These are phyloP conservation scores for Chlorodrepanis virens DNA, from an alignment of 2,113 vertebrate species.

Conservation along the genomic window DNA sequence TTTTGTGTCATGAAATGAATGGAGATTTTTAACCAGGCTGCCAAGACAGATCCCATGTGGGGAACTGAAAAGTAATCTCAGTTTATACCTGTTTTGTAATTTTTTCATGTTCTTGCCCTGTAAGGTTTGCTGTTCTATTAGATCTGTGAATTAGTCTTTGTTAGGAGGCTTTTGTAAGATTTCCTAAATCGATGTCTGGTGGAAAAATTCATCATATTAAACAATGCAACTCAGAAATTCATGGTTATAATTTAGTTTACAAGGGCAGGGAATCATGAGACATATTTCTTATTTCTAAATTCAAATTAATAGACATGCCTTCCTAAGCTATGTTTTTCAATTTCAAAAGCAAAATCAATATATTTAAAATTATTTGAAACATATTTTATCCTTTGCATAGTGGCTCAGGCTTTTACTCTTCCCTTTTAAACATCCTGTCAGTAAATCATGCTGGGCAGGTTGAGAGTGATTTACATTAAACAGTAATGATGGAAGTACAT, in stretches of 20 bases:
- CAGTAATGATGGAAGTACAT: neutral
- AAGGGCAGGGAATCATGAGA: neutral
- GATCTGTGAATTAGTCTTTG: constrained; percentile 1
- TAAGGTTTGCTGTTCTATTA: constrained; percentile 2
- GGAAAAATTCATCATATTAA: neutral
- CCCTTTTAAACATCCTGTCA: neutral
- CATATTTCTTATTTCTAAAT: constrained; percentile 2
- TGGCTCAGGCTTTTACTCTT: neutral
- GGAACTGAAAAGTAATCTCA: neutral
- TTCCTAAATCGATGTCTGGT: neutral
- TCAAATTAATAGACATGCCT: neutral
- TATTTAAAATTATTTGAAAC: neutral
- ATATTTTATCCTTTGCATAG: neutral
- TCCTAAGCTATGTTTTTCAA: neutral
- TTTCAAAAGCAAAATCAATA: constrained; percentile 14
- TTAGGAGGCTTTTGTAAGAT: neutral
- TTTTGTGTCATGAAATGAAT: neutral
- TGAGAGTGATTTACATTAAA: neutral
- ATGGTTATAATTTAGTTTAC: constrained; percentile 4
- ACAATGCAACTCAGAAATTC: neutral
- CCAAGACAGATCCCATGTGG: neutral
- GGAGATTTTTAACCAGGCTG: neutral
- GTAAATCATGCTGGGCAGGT: neutral
- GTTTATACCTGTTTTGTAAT: constrained; percentile 21
- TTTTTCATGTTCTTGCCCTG: constrained; percentile 9